A percentile compares a stretch with the other conserved stretches of the same genome.
Conservation (phyloP, 2,888 invertebrate species). For the Capitulum mitella region DNA sequence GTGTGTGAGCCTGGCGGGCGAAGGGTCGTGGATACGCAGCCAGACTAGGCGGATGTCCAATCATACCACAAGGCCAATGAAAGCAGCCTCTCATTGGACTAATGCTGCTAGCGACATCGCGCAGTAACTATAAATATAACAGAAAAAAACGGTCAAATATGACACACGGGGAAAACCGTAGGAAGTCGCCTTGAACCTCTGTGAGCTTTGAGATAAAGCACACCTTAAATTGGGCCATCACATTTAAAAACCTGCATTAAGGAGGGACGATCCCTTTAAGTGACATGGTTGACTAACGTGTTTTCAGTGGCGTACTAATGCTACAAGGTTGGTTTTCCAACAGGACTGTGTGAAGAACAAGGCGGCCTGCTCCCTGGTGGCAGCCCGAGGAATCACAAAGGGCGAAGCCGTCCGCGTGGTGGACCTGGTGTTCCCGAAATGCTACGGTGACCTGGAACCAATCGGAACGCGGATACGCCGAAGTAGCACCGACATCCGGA, state of each 20-base stretch:
- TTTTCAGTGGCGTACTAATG: neutral
- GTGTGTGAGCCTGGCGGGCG: too few species aligned
- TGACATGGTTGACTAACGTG: neutral
- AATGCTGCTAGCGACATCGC: too few species aligned
- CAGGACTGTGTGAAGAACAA: constrained; percentile 83
- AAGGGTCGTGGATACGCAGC: too few species aligned
- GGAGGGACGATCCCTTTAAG: neutral
- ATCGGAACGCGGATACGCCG: constrained; percentile 52
- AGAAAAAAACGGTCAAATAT: too few species aligned
- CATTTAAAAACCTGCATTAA: neutral
- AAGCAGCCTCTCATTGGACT: too few species aligned
- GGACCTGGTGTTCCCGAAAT: constrained; percentile 79
- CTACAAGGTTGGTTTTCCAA: neutral
- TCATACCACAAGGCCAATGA: too few species aligned
- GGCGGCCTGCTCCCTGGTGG: constrained; percentile 72
- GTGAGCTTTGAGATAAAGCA: too few species aligned
- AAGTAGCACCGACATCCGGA: constrained; percentile 65
- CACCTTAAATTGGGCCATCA: neutral
- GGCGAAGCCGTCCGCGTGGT: constrained; percentile 67
- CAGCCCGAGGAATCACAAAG: constrained; percentile 64
- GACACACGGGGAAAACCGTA: too few species aligned
- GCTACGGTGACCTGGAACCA: constrained; percentile 64
- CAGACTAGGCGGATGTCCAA: too few species aligned
- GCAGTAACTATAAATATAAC: too few species aligned
- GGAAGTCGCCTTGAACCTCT: too few species aligned